Percentiles rank a stretch among this genome's conserved stretches.
Conservation (phyloP, 37 sponge, comb jelly and placozoan species). For the Corticium candelabrum region DNA sequence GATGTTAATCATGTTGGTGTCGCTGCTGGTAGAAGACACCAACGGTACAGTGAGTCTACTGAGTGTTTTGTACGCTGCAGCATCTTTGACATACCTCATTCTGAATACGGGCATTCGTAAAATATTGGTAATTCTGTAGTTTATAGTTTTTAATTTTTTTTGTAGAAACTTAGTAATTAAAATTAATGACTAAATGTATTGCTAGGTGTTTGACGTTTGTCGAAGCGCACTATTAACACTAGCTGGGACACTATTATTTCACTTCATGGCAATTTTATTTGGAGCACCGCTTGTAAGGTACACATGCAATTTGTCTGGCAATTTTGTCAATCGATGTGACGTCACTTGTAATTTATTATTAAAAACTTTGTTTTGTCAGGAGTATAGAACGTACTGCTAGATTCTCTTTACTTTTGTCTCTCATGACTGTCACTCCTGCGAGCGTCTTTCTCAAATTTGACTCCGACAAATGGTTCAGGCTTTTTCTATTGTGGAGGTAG, state of each 20-base stretch:
- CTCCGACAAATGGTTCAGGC: neutral
- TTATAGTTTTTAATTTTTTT: too few species aligned
- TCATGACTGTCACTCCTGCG: neutral
- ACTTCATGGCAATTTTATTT: conserved; percentile 29
- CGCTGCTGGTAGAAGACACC: too few species aligned
- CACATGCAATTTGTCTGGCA: conserved; percentile 2
- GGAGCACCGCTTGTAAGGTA: conserved; percentile 31
- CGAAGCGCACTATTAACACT: neutral
- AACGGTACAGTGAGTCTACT: too few species aligned
- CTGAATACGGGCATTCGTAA: too few species aligned
- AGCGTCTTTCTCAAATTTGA: neutral
- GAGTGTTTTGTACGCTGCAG: too few species aligned
- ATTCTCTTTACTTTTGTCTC: conserved; percentile 7
- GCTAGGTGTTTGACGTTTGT: neutral
- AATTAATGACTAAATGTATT: too few species aligned
- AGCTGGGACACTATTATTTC: conserved; percentile 1
- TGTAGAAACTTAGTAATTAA: too few species aligned
- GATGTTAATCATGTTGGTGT: neutral
- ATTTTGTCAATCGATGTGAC: too few species aligned
- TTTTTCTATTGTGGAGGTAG: conserved; percentile 6
- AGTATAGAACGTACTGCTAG: conserved; percentile 11
- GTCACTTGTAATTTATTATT: too few species aligned
- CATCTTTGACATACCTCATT: too few species aligned
- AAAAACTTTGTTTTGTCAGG: conserved; percentile 35
- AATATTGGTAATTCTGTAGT: too few species aligned